phyloP scores from a whole-genome alignment of 2,113 vertebrate genomes.

The human region DNA sequence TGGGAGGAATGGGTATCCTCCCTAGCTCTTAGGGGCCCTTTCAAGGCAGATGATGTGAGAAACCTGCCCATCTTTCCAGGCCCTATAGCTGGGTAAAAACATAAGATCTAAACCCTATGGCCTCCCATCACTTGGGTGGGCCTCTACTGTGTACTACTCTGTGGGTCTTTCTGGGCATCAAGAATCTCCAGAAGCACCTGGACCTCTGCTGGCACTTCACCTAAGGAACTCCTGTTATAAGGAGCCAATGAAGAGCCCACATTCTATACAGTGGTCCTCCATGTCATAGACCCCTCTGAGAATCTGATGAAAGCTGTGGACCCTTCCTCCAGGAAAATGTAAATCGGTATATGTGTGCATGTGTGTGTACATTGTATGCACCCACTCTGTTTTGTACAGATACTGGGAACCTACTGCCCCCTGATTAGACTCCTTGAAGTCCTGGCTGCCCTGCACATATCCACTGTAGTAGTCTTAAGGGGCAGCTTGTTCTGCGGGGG shows the following conservation, averaged over 20 bases:
- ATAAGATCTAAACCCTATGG: neutral
- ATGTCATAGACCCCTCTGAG: neutral
- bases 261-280: neutral
- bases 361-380: neutral
- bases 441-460: neutral
- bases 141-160: neutral
- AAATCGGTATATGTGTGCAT: no score
- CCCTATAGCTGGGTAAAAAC: neutral
- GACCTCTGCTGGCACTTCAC: neutral
- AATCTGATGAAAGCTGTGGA: neutral
- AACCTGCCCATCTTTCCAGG: neutral
- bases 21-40: neutral
- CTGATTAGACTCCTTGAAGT: neutral
- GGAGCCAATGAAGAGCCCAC: neutral
- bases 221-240: neutral
- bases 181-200: neutral
- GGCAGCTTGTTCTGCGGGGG: fast-evolving
- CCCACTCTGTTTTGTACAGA: neutral
- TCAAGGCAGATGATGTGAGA: neutral
- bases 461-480: neutral
- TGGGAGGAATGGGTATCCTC: neutral
- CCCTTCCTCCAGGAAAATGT: neutral
- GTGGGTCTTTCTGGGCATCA: neutral
- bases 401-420: neutral
- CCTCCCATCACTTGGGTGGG: neutral